Evolutionary conservation across 2,797 vertebrate genomes (phyloP).

Genomic region (Pterois miles): DNA sequence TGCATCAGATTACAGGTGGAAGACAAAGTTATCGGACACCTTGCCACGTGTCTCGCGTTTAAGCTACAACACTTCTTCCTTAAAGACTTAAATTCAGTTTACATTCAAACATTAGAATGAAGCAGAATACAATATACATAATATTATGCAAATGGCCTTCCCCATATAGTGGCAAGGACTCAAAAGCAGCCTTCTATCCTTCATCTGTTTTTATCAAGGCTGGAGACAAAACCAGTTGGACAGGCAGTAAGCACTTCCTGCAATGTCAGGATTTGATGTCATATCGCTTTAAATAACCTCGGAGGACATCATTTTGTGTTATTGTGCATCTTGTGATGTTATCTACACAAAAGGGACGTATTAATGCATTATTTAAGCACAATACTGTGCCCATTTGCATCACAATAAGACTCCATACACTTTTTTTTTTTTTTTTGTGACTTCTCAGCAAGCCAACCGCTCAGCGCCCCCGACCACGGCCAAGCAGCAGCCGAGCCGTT

Average conservation of each 20-base stretch:
- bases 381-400: conserved; percentile 70
- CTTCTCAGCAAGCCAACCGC: conserved; percentile 40
- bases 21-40: conserved; percentile 82
- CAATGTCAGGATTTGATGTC: conserved; percentile 73
- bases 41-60: conserved; percentile 64
- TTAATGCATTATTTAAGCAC: conserved; percentile 71
- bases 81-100: conserved; percentile 44
- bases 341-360: conserved; percentile 54
- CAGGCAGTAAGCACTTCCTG: conserved; percentile 70
- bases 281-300: conserved; percentile 77
- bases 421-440: conserved; percentile 6
- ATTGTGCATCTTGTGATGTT: conserved; percentile 63
- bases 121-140: conserved; percentile 76
- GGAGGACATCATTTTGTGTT: conserved; percentile 59
- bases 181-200: conserved; percentile 56
- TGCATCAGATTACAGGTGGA: conserved; percentile 83
- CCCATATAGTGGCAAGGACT: conserved; percentile 16
- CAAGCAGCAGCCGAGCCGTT: conserved; percentile 32
- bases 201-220: conserved; percentile 70
- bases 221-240: conserved; percentile 62
- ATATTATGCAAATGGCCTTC: conserved; percentile 71
- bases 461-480: conserved; percentile 26
- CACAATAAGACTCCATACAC: conserved; percentile 48
- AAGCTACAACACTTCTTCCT: conserved; percentile 45
- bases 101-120: conserved; percentile 54